Evolutionary conservation across 2,113 vertebrate species (phyloP), one percentile per base, ranked within the genome.

Genomic region (Oenanthe melanoleuca): DNA sequence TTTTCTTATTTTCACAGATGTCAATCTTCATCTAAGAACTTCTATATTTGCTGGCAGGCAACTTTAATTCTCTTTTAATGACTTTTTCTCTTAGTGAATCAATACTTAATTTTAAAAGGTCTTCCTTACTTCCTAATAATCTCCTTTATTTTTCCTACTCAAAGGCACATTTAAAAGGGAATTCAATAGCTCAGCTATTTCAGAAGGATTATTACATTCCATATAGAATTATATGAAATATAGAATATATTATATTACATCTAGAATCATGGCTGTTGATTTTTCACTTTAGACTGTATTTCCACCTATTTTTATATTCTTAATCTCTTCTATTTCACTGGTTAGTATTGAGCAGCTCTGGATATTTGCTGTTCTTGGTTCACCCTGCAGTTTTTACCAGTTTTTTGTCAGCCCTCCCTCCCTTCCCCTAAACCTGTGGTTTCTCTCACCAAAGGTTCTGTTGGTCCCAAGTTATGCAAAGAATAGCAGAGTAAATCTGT

Each of bases 41-140:
- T 92, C 91, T 95, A 8, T 88, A 94, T 93, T 90, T 95, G 92
- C 94, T 89, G 71, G 88, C 81, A 96, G 94, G 92, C 94, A 96
- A 86, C 79, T 81, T 86, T 95, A 95, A 96, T 96, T 96, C 94
- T 96, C 87, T 95, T 97, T 96, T 96, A 97, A 97, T 96, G 93
- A 96, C 92, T 95, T 97, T 94, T 97, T 95, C 88, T 96, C 74
- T 93, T 95, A 95, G 87, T 83, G 85, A 96, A 97, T 97, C 95
- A 96, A 97, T 97, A 97, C 89, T 94, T 96, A 96, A 96, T 97
- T 97, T 97, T 95, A 93, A 96, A 96, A 95, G 92, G 89, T 93
- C 93, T 88, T 96, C 81, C 88, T 88, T 96, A 83, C 75, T 96
- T 95, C 93, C 94, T 96, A 96, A 96, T 93, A 72, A 82, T 86